These are phyloP conservation scores for Miniopterus natalensis DNA, from an alignment of 2,113 vertebrate genomes.

Conservation along the genomic window DNA sequence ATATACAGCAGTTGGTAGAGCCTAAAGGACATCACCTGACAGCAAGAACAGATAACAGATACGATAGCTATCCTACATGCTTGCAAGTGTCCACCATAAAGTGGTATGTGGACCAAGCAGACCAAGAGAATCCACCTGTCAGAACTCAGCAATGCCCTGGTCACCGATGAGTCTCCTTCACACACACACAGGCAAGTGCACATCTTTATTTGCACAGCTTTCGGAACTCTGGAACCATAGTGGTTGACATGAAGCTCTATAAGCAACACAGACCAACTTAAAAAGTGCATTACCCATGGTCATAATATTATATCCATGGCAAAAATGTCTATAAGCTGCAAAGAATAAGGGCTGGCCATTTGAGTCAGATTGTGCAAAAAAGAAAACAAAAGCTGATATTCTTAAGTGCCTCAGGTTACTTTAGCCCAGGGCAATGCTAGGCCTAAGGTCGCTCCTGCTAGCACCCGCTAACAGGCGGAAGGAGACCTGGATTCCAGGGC, in stretches of 20 bases:
- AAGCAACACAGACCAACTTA: not conserved
- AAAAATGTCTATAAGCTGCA: not conserved
- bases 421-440: not conserved
- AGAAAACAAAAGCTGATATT: not conserved
- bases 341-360: not conserved
- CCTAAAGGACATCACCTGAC: not conserved
- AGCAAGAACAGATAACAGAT: conserved; percentile 7
- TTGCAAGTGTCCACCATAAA: not conserved
- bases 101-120: not conserved
- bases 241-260: not conserved
- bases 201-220: not conserved
- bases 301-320: not conserved
- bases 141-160: not conserved
- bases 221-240: not conserved
- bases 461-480: not conserved
- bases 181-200: not conserved
- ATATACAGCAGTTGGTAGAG: not conserved
- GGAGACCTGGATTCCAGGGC: not conserved
- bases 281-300: not conserved
- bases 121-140: not conserved
- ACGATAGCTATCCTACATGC: not conserved
- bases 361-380: conserved; percentile 12
- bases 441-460: not conserved
- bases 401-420: conserved; percentile 20
- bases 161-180: not conserved